Evolutionary conservation across 2,888 invertebrate genomes (phyloP).

Genomic region (Patella pellucida): DNA sequence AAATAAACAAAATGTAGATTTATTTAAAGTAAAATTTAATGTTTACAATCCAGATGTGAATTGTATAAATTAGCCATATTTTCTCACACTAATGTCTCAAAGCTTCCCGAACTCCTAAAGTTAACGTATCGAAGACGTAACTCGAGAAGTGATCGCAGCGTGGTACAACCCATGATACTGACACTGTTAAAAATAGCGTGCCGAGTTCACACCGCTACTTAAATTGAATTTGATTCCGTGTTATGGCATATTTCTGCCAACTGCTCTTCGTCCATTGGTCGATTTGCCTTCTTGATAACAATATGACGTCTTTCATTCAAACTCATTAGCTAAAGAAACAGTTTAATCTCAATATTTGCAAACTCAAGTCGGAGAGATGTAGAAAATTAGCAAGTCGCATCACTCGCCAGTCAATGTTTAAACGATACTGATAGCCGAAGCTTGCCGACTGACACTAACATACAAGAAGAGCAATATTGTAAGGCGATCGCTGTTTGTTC

Average conservation of each 20-base stretch:
- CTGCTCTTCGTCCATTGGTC: constrained; percentile 1
- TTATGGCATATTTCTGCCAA: constrained; percentile 10
- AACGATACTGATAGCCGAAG: too few relatives aligned
- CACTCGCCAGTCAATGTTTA: not conserved
- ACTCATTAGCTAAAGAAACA: constrained; percentile 10
- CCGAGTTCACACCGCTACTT: constrained; percentile 8
- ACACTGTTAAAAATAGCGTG: constrained; percentile 1
- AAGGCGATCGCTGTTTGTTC: too few relatives aligned
- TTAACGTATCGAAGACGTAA: not conserved
- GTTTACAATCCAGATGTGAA: not conserved
- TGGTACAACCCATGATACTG: not conserved
- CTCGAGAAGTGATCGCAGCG: not conserved
- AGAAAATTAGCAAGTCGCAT: constrained; percentile 5
- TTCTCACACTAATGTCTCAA: not conserved
- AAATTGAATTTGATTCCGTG: constrained; percentile 10
- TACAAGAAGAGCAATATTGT: too few relatives aligned
- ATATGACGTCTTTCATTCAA: constrained; percentile 8
- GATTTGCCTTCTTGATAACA: constrained; percentile 1
- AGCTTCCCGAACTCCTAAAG: too few relatives aligned
- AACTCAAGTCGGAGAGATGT: not conserved
- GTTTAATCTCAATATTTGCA: not conserved
- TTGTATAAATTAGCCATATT: constrained; percentile 5
- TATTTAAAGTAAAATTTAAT: too few relatives aligned
- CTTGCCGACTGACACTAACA: too few relatives aligned
- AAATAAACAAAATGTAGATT: too few relatives aligned